Evolutionary conservation across 2,113 vertebrate species (phyloP).

Genomic region (Capreolus pygargus): DNA sequence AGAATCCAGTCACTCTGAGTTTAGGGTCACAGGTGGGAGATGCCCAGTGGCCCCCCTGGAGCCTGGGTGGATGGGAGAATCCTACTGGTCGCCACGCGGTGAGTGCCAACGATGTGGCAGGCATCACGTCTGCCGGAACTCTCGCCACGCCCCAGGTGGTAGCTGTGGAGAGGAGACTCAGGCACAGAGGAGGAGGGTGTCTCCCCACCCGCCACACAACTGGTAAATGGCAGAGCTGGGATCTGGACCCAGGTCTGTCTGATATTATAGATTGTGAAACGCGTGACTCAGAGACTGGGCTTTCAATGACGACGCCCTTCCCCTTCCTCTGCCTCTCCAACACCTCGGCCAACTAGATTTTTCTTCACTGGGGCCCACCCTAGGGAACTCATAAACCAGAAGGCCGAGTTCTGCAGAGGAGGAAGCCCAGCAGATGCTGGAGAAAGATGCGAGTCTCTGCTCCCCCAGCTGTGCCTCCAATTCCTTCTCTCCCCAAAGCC

Average conservation of each 20-base stretch:
- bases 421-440: not conserved
- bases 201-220: not conserved
- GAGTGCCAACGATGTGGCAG: fast-evolving
- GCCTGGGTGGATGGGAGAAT: not conserved
- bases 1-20: not conserved
- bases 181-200: not conserved
- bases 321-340: not conserved
- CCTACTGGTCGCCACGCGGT: fast-evolving
- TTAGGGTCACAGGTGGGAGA: not conserved
- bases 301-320: not conserved
- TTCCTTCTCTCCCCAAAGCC: not conserved
- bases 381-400: not conserved
- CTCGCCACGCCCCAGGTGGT: not conserved
- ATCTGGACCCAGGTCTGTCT: not conserved
- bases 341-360: not conserved
- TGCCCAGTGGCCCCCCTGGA: not conserved
- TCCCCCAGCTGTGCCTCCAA: not conserved
- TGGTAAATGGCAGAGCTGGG: not conserved
- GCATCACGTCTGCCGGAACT: not conserved
- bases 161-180: not conserved
- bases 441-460: not conserved
- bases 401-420: not conserved
- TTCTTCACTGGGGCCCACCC: not conserved
- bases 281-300: not conserved
- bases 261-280: not conserved